Percentiles rank a stretch among this genome's conserved stretches.
Conservation (phyloP, 2,113 vertebrate genomes). For the Heteronetta atricapilla region DNA sequence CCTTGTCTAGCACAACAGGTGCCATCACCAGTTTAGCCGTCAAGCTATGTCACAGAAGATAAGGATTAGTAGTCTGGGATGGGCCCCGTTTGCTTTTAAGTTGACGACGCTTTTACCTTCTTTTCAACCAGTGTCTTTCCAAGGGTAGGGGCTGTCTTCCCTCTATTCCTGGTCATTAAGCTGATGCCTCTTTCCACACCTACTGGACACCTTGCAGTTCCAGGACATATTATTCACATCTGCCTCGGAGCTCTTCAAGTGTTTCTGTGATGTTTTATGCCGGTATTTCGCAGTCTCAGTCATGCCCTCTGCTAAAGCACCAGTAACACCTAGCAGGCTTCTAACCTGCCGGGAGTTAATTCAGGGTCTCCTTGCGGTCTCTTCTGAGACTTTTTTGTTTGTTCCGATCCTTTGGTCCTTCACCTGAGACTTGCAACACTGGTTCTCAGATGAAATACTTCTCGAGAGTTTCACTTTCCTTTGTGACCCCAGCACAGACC, state of each 20-base stretch:
- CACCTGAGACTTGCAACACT: neutral
- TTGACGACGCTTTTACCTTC: neutral
- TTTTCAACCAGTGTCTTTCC: neutral
- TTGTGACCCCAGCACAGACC: slow-evolving; percentile 13
- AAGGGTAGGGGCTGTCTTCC: neutral
- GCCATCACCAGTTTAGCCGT: neutral
- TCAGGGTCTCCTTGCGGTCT: neutral
- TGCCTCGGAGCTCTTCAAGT: neutral
- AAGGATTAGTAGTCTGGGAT: neutral
- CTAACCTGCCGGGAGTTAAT: neutral
- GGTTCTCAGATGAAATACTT: neutral
- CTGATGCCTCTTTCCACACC: neutral
- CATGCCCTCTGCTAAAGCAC: neutral
- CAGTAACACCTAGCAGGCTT: neutral
- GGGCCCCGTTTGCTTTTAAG: neutral
- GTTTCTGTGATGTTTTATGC: neutral
- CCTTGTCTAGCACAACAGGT: neutral
- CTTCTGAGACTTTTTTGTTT: slow-evolving; percentile 6
- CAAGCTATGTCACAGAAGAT: neutral
- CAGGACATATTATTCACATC: neutral
- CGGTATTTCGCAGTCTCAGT: neutral
- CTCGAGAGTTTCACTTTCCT: slow-evolving; percentile 45
- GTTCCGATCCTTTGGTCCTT: neutral
- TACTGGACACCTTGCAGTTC: neutral
- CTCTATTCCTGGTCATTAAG: neutral